A percentile compares a stretch with the other conserved stretches of the same genome.
Evolutionary conservation across 2,888 invertebrate species (phyloP).

Genomic region (Anoplius nigerrimus): DNA sequence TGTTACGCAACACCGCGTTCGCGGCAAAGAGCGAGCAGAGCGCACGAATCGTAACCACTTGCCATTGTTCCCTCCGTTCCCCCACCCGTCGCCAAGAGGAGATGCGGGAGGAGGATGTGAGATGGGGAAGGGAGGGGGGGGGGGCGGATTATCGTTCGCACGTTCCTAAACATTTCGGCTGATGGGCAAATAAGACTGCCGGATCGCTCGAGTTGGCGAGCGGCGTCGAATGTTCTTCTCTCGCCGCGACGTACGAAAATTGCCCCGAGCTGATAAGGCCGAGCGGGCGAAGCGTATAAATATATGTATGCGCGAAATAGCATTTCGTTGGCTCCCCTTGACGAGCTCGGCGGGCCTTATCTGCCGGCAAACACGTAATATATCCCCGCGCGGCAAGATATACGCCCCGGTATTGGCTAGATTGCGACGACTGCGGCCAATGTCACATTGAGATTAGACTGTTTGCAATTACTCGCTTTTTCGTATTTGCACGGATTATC

Average conservation of each 20-base stretch:
- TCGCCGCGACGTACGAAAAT: no score
- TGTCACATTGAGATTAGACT: slow-evolving; percentile 63
- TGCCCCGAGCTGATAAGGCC: no score
- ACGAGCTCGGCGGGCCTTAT: slow-evolving; percentile 36
- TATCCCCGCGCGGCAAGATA: slow-evolving; percentile 40
- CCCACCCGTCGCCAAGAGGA: no score
- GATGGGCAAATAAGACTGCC: slow-evolving; percentile 11
- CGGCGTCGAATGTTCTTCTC: background rate
- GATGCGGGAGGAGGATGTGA: no score
- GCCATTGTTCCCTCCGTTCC: no score
- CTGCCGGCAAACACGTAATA: slow-evolving; percentile 49
- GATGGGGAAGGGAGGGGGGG: no score
- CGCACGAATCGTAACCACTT: no score
- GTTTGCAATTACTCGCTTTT: slow-evolving; percentile 61
- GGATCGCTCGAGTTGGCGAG: background rate
- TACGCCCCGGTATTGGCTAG: slow-evolving; percentile 43
- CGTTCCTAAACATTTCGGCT: slow-evolving; percentile 9
- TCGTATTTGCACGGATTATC: slow-evolving; percentile 66
- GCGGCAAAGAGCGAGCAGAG: no score
- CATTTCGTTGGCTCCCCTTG: background rate
- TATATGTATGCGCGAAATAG: background rate
- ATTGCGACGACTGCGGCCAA: slow-evolving; percentile 44
- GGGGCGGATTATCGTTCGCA: slow-evolving; percentile 25
- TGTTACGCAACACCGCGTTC: no score
- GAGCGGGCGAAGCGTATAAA: no score